phyloP scores from a whole-genome alignment of 2,113 vertebrate species.

The Chamaea fasciata region DNA sequence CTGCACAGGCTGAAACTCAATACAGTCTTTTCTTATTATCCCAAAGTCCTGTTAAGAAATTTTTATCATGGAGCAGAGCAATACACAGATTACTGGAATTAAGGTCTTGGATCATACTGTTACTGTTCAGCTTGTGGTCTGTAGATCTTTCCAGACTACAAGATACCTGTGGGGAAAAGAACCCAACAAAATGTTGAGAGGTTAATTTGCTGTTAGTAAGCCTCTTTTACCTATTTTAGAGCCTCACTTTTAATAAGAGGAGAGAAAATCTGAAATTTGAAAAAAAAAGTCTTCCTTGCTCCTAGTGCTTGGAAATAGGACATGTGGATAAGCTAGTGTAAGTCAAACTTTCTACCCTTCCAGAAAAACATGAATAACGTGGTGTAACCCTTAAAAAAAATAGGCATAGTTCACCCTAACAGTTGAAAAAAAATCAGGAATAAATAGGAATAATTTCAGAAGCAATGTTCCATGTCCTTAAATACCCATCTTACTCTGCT shows the following conservation, averaged over 20 bases:
- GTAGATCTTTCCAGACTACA: neutral
- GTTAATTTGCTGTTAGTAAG: neutral
- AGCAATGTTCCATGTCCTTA: neutral
- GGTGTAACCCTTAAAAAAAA: neutral
- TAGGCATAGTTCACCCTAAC: neutral
- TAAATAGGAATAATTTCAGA: neutral
- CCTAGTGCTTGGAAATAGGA: neutral
- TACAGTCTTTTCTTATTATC: neutral
- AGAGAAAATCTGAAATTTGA: neutral
- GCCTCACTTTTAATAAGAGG: neutral
- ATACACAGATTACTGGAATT: neutral
- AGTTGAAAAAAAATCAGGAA: neutral
- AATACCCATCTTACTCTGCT: neutral
- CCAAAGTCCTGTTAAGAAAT: neutral
- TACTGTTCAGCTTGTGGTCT: neutral
- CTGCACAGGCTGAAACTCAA: neutral
- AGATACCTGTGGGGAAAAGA: too few species aligned
- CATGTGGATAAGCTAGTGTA: neutral
- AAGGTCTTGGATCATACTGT: neutral
- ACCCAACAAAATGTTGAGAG: neutral
- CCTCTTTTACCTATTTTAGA: neutral
- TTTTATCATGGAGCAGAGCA: neutral
- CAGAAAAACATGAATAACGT: neutral
- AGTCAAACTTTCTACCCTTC: neutral
- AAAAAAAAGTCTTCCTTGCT: neutral